Evolutionary conservation across 2,113 vertebrate genomes (phyloP).

Genomic region (Malurus cyaneus): DNA sequence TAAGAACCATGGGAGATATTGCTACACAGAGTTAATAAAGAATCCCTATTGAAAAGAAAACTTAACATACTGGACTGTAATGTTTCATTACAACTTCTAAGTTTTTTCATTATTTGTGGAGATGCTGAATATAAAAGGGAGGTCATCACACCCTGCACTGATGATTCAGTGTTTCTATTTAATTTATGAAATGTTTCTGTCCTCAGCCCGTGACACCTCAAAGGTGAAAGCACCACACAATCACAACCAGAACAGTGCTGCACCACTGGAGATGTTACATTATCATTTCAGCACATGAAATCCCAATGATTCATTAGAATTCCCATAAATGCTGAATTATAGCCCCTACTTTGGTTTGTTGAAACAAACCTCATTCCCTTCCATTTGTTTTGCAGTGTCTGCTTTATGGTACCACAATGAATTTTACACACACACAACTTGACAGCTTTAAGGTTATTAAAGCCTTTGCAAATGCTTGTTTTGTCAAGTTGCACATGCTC

Average conservation of each 20-base stretch:
- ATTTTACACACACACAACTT: background rate
- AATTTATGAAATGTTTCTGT: background rate
- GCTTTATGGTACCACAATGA: background rate
- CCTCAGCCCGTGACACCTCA: background rate
- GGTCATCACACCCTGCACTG: background rate
- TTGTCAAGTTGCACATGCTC: background rate
- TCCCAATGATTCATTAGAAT: background rate
- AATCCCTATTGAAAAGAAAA: background rate
- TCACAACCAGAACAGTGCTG: background rate
- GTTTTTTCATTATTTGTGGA: background rate
- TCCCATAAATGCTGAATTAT: background rate
- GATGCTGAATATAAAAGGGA: background rate
- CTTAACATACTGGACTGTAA: background rate
- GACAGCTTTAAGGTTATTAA: slow-evolving; percentile 18
- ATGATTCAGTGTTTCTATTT: background rate
- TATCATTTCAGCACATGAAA: background rate
- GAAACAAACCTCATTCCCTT: background rate
- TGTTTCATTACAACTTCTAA: background rate
- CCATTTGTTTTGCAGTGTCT: background rate
- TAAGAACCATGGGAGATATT: background rate
- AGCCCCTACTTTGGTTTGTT: background rate
- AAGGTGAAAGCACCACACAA: background rate
- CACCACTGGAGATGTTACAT: background rate
- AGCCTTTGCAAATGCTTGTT: slow-evolving; percentile 4
- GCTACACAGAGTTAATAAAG: background rate